These are phyloP conservation scores for Mellilla xanthometata DNA, from an alignment of 2,888 invertebrate species.

Conservation along the genomic window DNA sequence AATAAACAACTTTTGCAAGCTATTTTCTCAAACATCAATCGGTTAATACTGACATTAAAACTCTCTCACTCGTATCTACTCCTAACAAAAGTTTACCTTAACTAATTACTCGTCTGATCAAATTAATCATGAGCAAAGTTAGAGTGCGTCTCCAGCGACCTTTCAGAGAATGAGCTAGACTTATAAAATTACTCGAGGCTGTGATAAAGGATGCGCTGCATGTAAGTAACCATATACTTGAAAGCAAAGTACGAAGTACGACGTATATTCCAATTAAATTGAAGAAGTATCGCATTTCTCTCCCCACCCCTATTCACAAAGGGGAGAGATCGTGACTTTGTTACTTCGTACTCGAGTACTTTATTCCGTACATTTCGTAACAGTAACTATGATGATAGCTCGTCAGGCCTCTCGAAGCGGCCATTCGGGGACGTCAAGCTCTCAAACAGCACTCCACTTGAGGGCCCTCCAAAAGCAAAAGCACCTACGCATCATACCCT, in stretches of 20 bases:
- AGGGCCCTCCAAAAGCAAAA: constrained; percentile 61
- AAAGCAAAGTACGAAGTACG: not conserved
- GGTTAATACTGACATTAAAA: too few relatives aligned
- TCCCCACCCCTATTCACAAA: constrained; percentile 5
- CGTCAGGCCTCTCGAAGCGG: constrained; percentile 41
- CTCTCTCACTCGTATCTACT: too few relatives aligned
- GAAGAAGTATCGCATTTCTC: constrained; percentile 6
- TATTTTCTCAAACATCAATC: too few relatives aligned
- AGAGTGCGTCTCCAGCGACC: not conserved
- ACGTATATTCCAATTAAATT: constrained; percentile 11
- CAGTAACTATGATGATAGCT: constrained; percentile 36
- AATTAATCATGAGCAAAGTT: constrained; percentile 1
- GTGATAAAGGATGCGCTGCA: not conserved
- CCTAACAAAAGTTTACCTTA: constrained; percentile 1
- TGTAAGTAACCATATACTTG: not conserved
- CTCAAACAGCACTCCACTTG: constrained; percentile 52
- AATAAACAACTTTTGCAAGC: too few relatives aligned
- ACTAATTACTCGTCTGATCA: not conserved
- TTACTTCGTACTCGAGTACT: constrained; percentile 33
- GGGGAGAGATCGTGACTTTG: constrained; percentile 30
- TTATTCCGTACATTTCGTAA: constrained; percentile 30
- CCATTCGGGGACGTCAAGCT: constrained; percentile 53
- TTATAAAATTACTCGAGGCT: not conserved
- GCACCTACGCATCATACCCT: constrained; percentile 60
- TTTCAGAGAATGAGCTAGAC: not conserved